Conservation (phyloP, 2,113 vertebrate species). For the Eolophus roseicapilla region DNA sequence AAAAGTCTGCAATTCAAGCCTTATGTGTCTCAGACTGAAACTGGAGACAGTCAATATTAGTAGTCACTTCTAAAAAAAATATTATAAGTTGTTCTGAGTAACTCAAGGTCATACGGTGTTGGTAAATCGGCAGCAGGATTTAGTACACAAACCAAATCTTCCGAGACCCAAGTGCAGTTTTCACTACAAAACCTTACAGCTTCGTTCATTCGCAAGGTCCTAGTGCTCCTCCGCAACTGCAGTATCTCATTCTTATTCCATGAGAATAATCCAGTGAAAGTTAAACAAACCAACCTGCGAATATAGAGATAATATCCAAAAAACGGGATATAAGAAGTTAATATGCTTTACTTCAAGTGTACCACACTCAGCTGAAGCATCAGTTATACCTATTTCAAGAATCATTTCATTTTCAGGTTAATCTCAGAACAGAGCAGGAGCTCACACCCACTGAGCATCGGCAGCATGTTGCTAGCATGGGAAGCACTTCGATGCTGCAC, state of each 20-base stretch:
- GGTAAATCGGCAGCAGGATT: not conserved
- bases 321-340: not conserved
- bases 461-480: not conserved
- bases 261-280: not conserved
- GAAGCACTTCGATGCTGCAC: not conserved
- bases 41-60: not conserved
- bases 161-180: not conserved
- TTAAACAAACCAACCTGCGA: slow-evolving; percentile 35
- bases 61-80: not conserved
- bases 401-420: not conserved
- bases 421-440: not conserved
- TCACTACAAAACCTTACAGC: slow-evolving; percentile 17
- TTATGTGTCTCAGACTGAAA: not conserved
- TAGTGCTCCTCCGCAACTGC: not conserved
- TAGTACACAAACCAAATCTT: not conserved
- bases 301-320: not conserved
- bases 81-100: not conserved
- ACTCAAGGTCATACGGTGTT: not conserved
- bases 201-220: slow-evolving; percentile 10
- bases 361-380: not conserved
- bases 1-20: not conserved
- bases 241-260: slow-evolving; percentile 26
- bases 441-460: not conserved
- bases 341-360: not conserved
- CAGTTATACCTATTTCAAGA: not conserved